Conservation (phyloP, 2,797 vertebrate genomes). For the Coreius guichenoti region DNA sequence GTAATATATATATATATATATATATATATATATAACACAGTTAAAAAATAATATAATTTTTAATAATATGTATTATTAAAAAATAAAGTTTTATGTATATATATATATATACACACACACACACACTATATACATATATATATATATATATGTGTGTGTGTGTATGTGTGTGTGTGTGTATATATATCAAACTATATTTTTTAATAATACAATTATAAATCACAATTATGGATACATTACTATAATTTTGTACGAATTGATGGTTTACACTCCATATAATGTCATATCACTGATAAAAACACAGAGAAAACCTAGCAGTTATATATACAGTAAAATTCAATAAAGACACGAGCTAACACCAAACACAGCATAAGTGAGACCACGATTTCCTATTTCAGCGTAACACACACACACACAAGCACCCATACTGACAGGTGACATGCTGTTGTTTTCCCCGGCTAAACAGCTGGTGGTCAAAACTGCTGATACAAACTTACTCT, state of each 20-base stretch:
- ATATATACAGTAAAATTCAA: not conserved
- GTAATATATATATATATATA: too few species aligned
- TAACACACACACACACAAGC: slow-evolving; percentile 24
- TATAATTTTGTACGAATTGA: not conserved
- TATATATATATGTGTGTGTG: too few species aligned
- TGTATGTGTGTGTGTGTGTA: too few species aligned
- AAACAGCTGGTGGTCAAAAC: slow-evolving; percentile 5
- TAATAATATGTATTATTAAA: too few species aligned
- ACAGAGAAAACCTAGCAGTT: not conserved
- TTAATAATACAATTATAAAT: not conserved
- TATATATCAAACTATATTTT: not conserved
- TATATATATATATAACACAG: too few species aligned
- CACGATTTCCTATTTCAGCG: not conserved
- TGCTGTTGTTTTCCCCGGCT: not conserved
- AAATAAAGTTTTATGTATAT: too few species aligned
- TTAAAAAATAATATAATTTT: too few species aligned
- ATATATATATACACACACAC: too few species aligned
- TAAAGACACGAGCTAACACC: not conserved
- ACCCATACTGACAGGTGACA: slow-evolving; percentile 24
- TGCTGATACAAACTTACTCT: slow-evolving; percentile 2
- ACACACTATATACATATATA: too few species aligned
- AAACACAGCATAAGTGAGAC: not conserved
- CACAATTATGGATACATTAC: not conserved
- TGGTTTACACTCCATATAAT: not conserved
- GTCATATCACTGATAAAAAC: not conserved